Evolutionary conservation across 2,888 invertebrate genomes (phyloP), one percentile per base, ranked within the genome.

Genomic region (Pandemis corylana): DNA sequence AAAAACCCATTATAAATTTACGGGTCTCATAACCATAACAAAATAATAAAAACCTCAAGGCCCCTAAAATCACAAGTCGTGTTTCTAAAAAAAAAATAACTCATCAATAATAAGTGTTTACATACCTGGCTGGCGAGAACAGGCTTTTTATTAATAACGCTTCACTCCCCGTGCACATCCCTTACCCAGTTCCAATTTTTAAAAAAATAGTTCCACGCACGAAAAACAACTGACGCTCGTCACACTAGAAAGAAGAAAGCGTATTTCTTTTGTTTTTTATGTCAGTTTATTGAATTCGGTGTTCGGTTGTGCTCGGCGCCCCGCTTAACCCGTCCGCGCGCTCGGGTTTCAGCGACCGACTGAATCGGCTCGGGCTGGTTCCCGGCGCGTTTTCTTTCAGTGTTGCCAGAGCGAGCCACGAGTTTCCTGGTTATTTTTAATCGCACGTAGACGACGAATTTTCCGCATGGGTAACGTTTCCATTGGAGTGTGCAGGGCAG

Each of bases 301-400:
- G 78, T 78, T 78, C 83, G 83, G 80, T 79, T 80, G 73, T 46
- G 65, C 70, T 68, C 72, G 70, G 70, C 77, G 77, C 76, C 64
- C 15, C 70, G 80, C 78, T 78, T 76, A 67, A 62, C 65, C 77
- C 81, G 81, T 76, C 78, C 80, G 63, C 75, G 76, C 78, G 82
- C 80, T 76, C 83, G 86, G 85, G 88, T 82, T 84, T 83, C 83
- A 86, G 88, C 90, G 90, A 87, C 84, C 86, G 86, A 93, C 93
- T 93, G 90, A 90, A 85, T 76, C 71, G 80, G 79, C 71, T 80
- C 79, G 81, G 82, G 82, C 83, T 82, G 79, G 80, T 84, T 87
- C 89, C 89, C 89, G 89, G 89, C 83, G 83, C 79, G 20, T 86
- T 83, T 84, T 80, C 81, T 83, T 83, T 81, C 81, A 78, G 83